Evolutionary conservation across 2,888 invertebrate genomes (phyloP), one percentile per base, ranked within the genome.

Genomic region (Drosophila demipolita): DNA sequence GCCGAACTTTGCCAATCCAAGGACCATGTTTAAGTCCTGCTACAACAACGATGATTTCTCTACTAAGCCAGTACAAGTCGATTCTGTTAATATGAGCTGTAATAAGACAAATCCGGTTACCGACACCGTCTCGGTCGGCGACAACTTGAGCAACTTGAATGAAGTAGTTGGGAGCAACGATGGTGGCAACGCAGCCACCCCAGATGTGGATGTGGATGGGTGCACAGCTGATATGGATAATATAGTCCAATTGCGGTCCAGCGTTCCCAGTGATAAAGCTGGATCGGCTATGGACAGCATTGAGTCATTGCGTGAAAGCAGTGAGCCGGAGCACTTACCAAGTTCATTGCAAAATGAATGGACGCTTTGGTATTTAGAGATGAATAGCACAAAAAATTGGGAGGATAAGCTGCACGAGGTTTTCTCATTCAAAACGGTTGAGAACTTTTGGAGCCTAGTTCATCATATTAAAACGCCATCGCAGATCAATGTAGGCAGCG

Each of bases 311-410:
- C 17, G 32, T 15, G 55, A 7, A 17, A 64, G 11, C 42, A 58
- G 45, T 35, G 74, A 75, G 3, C 7, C 23, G 12, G 32, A 65
- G 9, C 57, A 65, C 64, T 95, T 95, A 89, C 94, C 95, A 85
- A 92, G 95, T 1, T 98, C 98, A 6, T 94, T 99, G 71, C 97
- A 98, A 92, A 97, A 97, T 93, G 95, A 95, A 62, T 99, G 99
- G 99, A 98, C 98, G 4, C 94, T 99, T 70, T 99, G 99, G 99
- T 99, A 98, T 93, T 98, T 96, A 92, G 99, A 99, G 93, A 97
- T 96, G 89, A 98, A 98, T 93, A 96, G 97, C 92, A 82, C 74
- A 45, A 96, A 95, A 90, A 94, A 95, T 73, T 99, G 99, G 99
- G 97, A 97, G 92, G 97, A 98, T 83, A 97, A 98, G 93, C 96